Evolutionary conservation across 1,140 invertebrate genomes (phyloP).

Genomic region (Papilio dardanus): DNA sequence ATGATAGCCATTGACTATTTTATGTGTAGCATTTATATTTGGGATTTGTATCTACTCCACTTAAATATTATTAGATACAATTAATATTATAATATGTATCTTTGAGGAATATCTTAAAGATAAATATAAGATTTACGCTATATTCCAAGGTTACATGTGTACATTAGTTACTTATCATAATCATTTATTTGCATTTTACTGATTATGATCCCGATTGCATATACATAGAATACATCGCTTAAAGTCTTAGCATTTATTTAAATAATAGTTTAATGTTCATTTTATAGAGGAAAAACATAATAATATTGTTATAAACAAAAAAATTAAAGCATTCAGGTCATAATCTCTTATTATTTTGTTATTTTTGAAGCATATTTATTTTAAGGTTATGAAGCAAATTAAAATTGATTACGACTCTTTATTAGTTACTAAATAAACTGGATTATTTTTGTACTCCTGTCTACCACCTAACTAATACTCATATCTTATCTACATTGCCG

Average conservation of each 20-base stretch:
- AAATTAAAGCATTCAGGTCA: background rate
- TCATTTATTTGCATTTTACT: background rate
- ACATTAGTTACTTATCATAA: background rate
- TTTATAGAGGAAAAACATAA: background rate
- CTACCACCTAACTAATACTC: background rate
- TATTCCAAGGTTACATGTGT: background rate
- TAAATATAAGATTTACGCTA: background rate
- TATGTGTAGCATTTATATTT: slow-evolving; percentile 38
- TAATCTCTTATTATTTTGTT: background rate
- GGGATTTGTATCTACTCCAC: slow-evolving; percentile 1
- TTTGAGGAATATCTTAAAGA: background rate
- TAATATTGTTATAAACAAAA: background rate
- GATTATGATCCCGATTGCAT: background rate
- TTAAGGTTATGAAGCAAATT: background rate
- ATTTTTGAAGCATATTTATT: background rate
- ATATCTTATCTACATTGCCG: background rate
- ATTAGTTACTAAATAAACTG: too few species aligned
- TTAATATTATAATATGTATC: background rate
- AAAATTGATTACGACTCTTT: too few species aligned
- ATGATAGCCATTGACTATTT: slow-evolving; percentile 54
- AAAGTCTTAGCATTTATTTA: background rate
- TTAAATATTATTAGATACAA: background rate
- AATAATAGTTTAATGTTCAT: background rate
- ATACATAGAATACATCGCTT: background rate
- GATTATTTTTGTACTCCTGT: background rate